Evolutionary conservation across 2,797 vertebrate species (phyloP).

Genomic region (Carapus acus): DNA sequence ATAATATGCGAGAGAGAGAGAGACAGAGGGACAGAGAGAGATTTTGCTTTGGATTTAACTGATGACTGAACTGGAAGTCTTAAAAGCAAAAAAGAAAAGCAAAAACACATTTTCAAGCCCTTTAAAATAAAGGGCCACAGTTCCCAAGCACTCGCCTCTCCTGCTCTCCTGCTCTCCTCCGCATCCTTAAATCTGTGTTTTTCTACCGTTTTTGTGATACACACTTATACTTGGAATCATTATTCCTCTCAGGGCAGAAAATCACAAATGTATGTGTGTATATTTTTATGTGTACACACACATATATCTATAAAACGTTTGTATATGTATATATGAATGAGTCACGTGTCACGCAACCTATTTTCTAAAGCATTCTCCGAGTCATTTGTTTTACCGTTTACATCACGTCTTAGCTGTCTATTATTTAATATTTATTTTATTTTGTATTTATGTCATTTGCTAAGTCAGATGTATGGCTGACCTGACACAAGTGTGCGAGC

Average conservation of each 20-base stretch:
- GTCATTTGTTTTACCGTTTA: constrained; percentile 57
- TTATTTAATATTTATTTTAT: constrained; percentile 82
- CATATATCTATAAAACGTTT: too few relatives aligned
- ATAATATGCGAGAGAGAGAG: constrained; percentile 28
- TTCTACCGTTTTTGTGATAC: constrained; percentile 29
- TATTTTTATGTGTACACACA: too few relatives aligned
- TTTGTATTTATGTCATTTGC: constrained; percentile 73
- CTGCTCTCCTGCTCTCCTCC: constrained; percentile 34
- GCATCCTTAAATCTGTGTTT: constrained; percentile 42
- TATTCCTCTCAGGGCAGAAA: constrained; percentile 66
- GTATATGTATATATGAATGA: constrained; percentile 35
- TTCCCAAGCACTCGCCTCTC: constrained; percentile 51
- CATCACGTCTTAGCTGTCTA: constrained; percentile 63
- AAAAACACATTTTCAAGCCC: constrained; percentile 28
- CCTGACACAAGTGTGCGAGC: constrained; percentile 43
- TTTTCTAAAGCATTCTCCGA: constrained; percentile 14
- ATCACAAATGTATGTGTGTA: constrained; percentile 47
- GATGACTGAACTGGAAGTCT: constrained; percentile 49
- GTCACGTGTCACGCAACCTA: constrained; percentile 13
- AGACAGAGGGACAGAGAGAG: too few relatives aligned
- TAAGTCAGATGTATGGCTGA: constrained; percentile 40
- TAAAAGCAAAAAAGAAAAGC: constrained; percentile 14
- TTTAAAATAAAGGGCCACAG: constrained; percentile 31
- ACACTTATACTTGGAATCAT: constrained; percentile 43
- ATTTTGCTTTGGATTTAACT: constrained; percentile 36